Evolutionary conservation across 2,797 vertebrate species (phyloP).

Genomic region (Emydoidea blandingii): DNA sequence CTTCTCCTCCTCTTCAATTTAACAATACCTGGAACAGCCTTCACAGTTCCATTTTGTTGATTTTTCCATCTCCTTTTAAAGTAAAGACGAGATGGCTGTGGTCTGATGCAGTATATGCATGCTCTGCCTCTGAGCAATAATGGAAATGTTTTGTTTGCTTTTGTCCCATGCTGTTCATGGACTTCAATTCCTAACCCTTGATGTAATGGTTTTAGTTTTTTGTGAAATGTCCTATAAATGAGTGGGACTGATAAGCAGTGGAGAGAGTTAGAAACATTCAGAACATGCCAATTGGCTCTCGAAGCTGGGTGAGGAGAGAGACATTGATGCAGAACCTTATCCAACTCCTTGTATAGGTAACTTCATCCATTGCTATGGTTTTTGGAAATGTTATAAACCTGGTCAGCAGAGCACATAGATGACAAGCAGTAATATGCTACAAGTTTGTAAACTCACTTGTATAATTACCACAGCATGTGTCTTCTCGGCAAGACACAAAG

Average conservation of each 20-base stretch:
- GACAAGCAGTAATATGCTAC: rapidly evolving
- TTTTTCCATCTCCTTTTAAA: neutral
- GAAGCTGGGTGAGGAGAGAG: neutral
- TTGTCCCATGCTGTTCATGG: rapidly evolving
- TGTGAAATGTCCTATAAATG: neutral
- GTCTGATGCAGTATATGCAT: rapidly evolving
- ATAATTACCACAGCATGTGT: neutral
- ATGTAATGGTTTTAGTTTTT: neutral
- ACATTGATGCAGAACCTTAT: rapidly evolving
- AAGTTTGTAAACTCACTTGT: neutral
- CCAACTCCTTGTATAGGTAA: rapidly evolving
- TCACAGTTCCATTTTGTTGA: neutral
- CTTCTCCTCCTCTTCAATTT: neutral
- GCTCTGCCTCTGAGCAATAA: rapidly evolving
- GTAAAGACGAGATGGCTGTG: neutral
- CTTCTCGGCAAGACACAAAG: neutral
- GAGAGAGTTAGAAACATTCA: neutral
- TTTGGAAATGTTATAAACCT: neutral
- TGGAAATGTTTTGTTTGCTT: neutral
- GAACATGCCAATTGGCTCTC: neutral
- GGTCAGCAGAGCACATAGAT: neutral
- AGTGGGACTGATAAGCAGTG: neutral
- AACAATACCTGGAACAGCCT: neutral
- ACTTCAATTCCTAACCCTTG: rapidly evolving
- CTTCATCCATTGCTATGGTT: neutral